Base-by-base conservation (phyloP, 2,113 vertebrate genomes). In the Limanda limanda region DNA sequence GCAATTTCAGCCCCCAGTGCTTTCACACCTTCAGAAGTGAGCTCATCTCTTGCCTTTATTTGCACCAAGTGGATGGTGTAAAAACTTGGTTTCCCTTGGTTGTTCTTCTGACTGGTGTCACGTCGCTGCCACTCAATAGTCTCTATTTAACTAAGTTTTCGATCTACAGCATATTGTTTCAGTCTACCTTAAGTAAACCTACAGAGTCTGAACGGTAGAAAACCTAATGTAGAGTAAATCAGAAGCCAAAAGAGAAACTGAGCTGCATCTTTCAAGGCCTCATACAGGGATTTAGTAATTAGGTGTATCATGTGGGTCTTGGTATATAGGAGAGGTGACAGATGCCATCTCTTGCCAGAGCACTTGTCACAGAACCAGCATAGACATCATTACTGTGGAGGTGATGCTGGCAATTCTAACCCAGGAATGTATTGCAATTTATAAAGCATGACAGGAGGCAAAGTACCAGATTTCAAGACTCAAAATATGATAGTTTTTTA, bases 1-100 rank as follows among this genome's bases (percentile, higher is more conserved):
- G 61, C 63, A 89, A 83, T 89, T 89, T 88, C 63, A 88, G 74
- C 45, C 82, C 47, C 63, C 18, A 54, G 61, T 76, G 78, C 67
- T 55, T 84, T 77, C 63, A 78, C 85, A 72, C 66, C 52, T 65
- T 74, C 74, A 81, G 66, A 47, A 68, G 13, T 20, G 45, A 64
- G 62, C 76, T 73, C 60, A 74, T 79, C 55, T 58, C 56, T 40
- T 24, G 37, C 64, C 64, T 59, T 68, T 66, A 79, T 68, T 77
- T 82, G 65, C 68, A 86, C 64, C 15, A n/a, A 51, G 61, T 35
- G 18, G 21, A 82, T 78, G 62, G 74, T 72, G 54, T 76, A 60
- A 66, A 64, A 74, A 58, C 31, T 64, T 4, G 4, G 77, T 40
- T 76, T 83, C 57, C 27, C 66, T 68, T 54, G 42, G 40, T 63